These are phyloP conservation scores for Gandaritis pyraliata DNA, from an alignment of 2,888 invertebrate genomes.

Conservation along the genomic window DNA sequence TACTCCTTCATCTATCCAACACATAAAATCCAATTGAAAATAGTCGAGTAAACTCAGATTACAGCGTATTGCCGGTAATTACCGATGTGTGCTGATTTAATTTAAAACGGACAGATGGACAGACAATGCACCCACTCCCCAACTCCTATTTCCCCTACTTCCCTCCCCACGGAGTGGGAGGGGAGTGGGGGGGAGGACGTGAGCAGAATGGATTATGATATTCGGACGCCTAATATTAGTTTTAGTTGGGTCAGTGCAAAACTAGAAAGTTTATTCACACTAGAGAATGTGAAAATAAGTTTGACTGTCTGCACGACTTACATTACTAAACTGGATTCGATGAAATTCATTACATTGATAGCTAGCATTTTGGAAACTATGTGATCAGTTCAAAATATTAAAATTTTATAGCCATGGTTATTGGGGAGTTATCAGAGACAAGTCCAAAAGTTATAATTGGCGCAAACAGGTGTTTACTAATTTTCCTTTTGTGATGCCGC, in stretches of 20 bases:
- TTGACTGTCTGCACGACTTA: no score
- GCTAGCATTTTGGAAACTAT: no score
- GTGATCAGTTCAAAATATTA: no score
- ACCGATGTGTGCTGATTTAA: constrained; percentile 40
- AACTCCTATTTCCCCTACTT: constrained; percentile 7
- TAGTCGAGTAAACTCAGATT: constrained; percentile 27
- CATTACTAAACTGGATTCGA: no score
- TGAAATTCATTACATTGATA: no score
- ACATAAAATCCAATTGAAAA: constrained; percentile 27
- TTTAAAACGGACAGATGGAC: constrained; percentile 35
- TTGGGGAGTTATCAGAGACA: no score
- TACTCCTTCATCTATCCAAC: background rate
- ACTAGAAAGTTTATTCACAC: background rate
- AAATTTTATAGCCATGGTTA: no score
- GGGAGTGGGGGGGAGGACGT: constrained; percentile 8
- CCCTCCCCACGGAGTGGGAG: constrained; percentile 4
- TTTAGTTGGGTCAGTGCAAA: constrained; percentile 7
- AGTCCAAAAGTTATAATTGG: no score
- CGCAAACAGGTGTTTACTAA: no score
- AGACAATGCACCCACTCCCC: constrained; percentile 18
- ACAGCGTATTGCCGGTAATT: constrained; percentile 23
- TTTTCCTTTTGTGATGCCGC: no score
- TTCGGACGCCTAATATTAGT: constrained; percentile 23
- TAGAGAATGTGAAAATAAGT: no score
- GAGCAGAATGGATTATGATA: constrained; percentile 26